Percentiles rank a stretch among this genome's conserved stretches.
Evolutionary conservation across 2,113 vertebrate species (phyloP).

Genomic region (Cavia aperea): DNA sequence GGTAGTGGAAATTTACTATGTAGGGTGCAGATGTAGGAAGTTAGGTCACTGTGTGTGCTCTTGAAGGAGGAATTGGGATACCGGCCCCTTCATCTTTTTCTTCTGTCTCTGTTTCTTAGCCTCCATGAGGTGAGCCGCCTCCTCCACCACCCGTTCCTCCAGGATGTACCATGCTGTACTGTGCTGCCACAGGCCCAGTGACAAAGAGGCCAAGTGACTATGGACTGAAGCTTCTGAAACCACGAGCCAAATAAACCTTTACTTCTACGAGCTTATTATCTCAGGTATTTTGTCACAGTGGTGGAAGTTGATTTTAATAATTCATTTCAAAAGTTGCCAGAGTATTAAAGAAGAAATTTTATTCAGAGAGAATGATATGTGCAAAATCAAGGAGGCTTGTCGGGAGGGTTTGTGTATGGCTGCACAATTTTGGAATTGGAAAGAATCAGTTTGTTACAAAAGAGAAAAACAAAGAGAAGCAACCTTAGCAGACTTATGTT

Average conservation of each 20-base stretch:
- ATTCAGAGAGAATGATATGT: neutral
- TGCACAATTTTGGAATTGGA: neutral
- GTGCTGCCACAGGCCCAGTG: neutral
- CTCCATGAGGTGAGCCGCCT: neutral
- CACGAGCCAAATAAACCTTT: neutral
- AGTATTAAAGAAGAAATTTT: neutral
- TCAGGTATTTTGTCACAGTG: neutral
- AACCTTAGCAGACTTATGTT: neutral
- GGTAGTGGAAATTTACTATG: neutral
- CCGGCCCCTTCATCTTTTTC: too few relatives aligned
- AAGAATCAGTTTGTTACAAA: neutral
- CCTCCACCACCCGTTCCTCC: neutral
- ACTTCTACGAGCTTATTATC: neutral
- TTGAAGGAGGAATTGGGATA: neutral
- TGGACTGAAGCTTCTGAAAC: neutral
- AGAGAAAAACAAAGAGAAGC: neutral
- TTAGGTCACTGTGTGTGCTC: neutral
- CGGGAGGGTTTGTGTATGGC: too few relatives aligned
- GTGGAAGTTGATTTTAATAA: neutral
- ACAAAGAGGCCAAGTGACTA: too few relatives aligned
- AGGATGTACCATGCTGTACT: too few relatives aligned
- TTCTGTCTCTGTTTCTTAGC: neutral
- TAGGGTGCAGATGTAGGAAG: neutral
- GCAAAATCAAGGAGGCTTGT: neutral
- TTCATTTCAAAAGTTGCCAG: neutral